These are phyloP conservation scores for Cranoglanis bouderius DNA, from an alignment of 2,113 vertebrate species.

Conservation along the genomic window DNA sequence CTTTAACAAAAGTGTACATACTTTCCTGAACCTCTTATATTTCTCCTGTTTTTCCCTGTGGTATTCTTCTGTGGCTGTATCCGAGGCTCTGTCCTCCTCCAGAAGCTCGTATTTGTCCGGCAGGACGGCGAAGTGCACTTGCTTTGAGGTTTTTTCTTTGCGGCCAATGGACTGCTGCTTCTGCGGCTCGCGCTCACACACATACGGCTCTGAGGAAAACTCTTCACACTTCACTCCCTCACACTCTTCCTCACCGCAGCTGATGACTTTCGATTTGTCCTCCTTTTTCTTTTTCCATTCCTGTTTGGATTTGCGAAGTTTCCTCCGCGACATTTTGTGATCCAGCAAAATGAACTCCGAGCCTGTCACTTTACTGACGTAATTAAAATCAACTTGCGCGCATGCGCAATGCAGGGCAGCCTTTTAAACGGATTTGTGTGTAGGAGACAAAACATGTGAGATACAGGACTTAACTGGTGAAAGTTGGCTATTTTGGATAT, in stretches of 20 bases:
- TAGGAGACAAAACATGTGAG: neutral
- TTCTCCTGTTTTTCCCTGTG: slow-evolving; percentile 51
- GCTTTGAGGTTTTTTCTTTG: slow-evolving; percentile 62
- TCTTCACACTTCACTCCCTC: neutral
- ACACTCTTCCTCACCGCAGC: neutral
- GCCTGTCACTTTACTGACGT: neutral
- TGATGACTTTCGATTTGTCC: slow-evolving; percentile 23
- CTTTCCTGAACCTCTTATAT: slow-evolving; percentile 72
- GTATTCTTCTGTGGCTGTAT: slow-evolving; percentile 44
- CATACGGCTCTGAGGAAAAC: neutral
- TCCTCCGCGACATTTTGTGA: slow-evolving; percentile 34
- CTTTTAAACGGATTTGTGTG: neutral
- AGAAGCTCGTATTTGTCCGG: slow-evolving; percentile 73
- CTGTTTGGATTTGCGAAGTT: slow-evolving; percentile 26
- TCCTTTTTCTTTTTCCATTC: slow-evolving; percentile 22
- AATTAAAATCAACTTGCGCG: neutral
- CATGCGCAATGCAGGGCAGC: neutral
- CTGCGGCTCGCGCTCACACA: neutral
- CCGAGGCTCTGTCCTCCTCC: slow-evolving; percentile 48
- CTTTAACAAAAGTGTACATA: slow-evolving; percentile 44
- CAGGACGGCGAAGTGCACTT: slow-evolving; percentile 70
- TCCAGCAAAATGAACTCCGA: neutral
- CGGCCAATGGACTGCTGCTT: neutral
- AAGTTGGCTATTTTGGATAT: neutral
- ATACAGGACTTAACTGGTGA: neutral